Base-by-base conservation (phyloP, 1,140 invertebrate species). In the Polypedilum pembai region DNA sequence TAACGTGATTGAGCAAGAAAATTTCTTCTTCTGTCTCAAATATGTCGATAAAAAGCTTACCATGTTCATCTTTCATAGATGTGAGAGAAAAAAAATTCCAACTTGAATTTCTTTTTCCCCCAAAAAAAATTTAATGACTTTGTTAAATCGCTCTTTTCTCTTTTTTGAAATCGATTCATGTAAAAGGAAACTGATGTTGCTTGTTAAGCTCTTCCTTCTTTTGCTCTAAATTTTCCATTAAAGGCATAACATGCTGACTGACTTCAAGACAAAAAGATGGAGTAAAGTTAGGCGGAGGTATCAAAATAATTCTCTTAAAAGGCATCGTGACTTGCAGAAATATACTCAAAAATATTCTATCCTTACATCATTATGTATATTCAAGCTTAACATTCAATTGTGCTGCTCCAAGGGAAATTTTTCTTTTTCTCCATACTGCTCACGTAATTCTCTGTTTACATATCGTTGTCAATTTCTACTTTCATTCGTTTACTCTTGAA, bases 51-150 rank as follows among this genome's bases (percentile, higher is more conserved):
- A 56, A 56, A 56, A 56, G n/a, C 45, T 56, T 56, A 15, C 15
- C 8, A 5, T 56, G 45, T 56, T 56, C 3, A 56, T 56, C 45
- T n/a, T n/a, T 56, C 15, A 15, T 56, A 56, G 15, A 56, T 15
- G 45, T 56, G 45, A 56, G 45, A n/a, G 45, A 56, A 56, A 56
- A 56, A 56, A 56, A 56, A n/a, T n/a, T 56, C n/a, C n/a, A n/a
- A n/a, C 45, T 56, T 56, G 45, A 33, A 33, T 56, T 56, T 56
- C 45, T 56, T 56, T 56, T 56, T 56, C 45, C 15, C 8, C 45
- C 45, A 15, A 15, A 56, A 56, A 33, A 33, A 33, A 33, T 33
- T 33, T 56, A 56, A 56, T 56, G 45, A 56, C 45, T 56, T 56
- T 56, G 45, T 56, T 56, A 56, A 56, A 56, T 56, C n/a, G 45